These are phyloP conservation scores for Peromyscus polionotus DNA, from an alignment of 2,113 vertebrate genomes.

Conservation along the genomic window DNA sequence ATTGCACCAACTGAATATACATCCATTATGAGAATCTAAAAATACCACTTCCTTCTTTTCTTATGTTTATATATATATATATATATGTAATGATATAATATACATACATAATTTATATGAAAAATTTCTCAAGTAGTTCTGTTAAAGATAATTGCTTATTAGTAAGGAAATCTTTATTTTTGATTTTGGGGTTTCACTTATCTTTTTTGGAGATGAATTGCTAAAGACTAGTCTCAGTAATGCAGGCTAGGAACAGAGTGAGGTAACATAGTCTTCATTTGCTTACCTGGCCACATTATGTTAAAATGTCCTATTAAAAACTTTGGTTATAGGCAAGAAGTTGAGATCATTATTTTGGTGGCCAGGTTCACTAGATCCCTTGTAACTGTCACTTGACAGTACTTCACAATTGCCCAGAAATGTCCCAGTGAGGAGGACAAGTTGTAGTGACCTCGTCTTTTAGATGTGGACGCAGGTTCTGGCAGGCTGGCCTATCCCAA, in stretches of 20 bases:
- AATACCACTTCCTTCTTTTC: constrained; percentile 62
- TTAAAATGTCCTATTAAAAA: background rate
- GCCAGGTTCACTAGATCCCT: background rate
- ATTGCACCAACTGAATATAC: constrained; percentile 68
- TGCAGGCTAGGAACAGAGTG: background rate
- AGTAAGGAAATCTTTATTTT: constrained; percentile 50
- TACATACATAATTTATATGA: constrained; percentile 69
- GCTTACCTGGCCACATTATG: background rate
- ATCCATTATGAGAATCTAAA: constrained; percentile 49
- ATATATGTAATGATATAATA: background rate
- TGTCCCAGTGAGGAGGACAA: background rate
- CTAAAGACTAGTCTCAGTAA: background rate
- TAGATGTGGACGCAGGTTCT: background rate
- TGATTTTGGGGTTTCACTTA: constrained; percentile 64
- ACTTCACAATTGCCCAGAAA: background rate
- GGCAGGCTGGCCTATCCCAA: background rate
- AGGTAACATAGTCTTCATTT: background rate
- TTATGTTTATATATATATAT: background rate
- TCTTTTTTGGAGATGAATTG: background rate
- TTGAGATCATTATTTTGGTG: background rate
- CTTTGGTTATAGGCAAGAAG: background rate
- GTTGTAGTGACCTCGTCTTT: background rate
- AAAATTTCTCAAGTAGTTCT: constrained; percentile 35
- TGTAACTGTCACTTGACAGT: background rate
- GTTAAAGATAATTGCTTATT: background rate